Conservation (phyloP, 2,797 vertebrate species). For the Dermochelys coriacea region DNA sequence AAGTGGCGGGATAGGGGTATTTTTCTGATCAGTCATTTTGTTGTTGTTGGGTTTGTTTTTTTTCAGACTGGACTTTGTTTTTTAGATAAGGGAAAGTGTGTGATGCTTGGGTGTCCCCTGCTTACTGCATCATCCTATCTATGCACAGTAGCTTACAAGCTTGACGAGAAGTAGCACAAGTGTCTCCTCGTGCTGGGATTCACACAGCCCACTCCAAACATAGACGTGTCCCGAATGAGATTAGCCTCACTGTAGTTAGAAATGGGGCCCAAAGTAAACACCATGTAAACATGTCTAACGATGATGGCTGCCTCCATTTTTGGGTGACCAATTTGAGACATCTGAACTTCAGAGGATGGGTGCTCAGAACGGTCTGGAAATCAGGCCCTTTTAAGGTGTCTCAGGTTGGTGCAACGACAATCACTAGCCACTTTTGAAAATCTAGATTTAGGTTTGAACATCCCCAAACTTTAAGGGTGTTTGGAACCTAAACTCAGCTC, state of each 20-base stretch:
- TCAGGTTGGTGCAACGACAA: not conserved
- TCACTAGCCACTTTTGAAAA: not conserved
- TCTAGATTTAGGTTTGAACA: not conserved
- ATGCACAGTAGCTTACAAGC: no score
- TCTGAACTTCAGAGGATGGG: not conserved
- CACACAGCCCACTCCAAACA: not conserved
- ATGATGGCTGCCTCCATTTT: not conserved
- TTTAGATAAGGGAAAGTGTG: not conserved
- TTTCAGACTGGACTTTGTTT: not conserved
- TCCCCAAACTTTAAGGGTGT: not conserved
- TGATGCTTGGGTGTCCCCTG: not conserved
- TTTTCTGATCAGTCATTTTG: not conserved
- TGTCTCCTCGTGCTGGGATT: not conserved
- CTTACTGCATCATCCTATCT: not conserved
- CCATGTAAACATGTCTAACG: not conserved
- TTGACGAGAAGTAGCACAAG: not conserved
- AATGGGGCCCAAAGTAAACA: not conserved
- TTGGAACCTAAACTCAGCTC: not conserved
- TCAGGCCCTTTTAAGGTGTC: not conserved
- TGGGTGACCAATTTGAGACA: not conserved
- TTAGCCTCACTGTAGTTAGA: not conserved
- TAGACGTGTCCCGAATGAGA: fast-evolving
- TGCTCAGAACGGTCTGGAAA: not conserved
- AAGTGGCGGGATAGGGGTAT: not conserved
- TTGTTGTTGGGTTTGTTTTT: not conserved